Evolutionary conservation across 1,140 invertebrate genomes (phyloP).

Genomic region (Calliphora vicina): DNA sequence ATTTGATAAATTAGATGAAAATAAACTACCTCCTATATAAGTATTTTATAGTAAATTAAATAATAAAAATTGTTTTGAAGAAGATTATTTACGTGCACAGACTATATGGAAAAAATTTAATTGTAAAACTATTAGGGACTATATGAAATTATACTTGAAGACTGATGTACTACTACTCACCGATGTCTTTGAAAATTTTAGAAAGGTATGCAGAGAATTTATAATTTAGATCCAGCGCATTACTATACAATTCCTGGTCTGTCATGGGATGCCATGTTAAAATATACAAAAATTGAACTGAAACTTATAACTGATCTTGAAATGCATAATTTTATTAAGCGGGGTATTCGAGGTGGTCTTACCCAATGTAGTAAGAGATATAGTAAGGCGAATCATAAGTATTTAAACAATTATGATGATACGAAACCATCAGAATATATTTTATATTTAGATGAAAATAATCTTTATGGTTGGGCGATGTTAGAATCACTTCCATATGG

Average conservation of each 20-base stretch:
- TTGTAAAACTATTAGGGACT: slow-evolving; percentile 55
- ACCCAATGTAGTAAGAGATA: slow-evolving; percentile 57
- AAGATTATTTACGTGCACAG: slow-evolving; percentile 63
- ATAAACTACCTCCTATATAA: slow-evolving; percentile 48
- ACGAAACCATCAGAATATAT: slow-evolving; percentile 57
- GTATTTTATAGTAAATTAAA: slow-evolving; percentile 52
- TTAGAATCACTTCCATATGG: slow-evolving; percentile 55
- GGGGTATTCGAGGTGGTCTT: slow-evolving; percentile 57
- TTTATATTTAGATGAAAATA: slow-evolving; percentile 59
- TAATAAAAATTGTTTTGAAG: slow-evolving; percentile 41
- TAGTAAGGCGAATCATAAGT: slow-evolving; percentile 64
- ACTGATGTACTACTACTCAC: slow-evolving; percentile 59
- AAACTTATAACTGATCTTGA: slow-evolving; percentile 65
- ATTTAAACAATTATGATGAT: slow-evolving; percentile 44
- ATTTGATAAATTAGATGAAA: slow-evolving; percentile 48
- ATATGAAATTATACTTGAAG: slow-evolving; percentile 45
- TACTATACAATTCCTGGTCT: slow-evolving; percentile 57
- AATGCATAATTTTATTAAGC: slow-evolving; percentile 61
- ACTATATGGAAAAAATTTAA: slow-evolving; percentile 64
- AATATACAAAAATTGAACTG: slow-evolving; percentile 61
- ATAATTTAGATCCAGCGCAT: slow-evolving; percentile 54
- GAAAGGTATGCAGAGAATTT: slow-evolving; percentile 50
- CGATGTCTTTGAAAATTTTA: slow-evolving; percentile 66
- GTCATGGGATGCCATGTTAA: slow-evolving; percentile 62
- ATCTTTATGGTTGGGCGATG: slow-evolving; percentile 56